A percentile compares a stretch with the other conserved stretches of the same genome.
Evolutionary conservation across 2,113 vertebrate genomes (phyloP).

Genomic region (Zonotrichia leucophrys): DNA sequence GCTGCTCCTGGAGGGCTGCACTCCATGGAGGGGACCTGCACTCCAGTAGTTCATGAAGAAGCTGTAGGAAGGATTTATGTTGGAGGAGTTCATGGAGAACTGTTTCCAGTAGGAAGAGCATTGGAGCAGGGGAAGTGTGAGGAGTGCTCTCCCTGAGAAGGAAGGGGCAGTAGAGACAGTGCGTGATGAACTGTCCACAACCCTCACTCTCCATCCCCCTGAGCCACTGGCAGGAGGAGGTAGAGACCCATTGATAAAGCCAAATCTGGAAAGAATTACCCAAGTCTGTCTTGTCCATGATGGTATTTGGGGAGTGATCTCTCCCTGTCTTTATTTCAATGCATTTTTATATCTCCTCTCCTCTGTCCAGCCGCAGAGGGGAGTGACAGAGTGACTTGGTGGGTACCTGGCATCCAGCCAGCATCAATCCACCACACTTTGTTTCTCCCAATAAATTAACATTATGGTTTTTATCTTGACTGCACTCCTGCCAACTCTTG

Average conservation of each 20-base stretch:
- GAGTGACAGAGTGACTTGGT: not conserved
- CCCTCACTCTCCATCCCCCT: not conserved
- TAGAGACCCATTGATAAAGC: not conserved
- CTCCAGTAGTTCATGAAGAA: not conserved
- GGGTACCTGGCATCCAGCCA: not conserved
- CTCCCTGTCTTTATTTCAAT: not conserved
- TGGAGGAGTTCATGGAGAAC: not conserved
- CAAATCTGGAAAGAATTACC: not conserved
- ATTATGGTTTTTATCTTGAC: not conserved
- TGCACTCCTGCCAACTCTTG: not conserved
- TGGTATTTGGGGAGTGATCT: not conserved
- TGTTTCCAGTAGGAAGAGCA: not conserved
- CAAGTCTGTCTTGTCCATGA: not conserved
- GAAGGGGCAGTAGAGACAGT: not conserved
- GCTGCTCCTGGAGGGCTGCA: not conserved
- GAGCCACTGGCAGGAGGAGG: not conserved
- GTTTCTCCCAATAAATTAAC: not conserved
- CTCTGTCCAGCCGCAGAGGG: not conserved
- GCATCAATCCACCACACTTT: not conserved
- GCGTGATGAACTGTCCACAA: not conserved
- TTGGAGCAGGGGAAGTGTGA: not conserved
- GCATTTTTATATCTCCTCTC: not conserved
- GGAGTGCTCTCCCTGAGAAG: not conserved
- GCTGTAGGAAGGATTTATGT: not conserved
- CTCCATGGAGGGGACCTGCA: fast-evolving